Base-by-base conservation (phyloP, 2,888 invertebrate genomes). In the Muschampia plurimacula region DNA sequence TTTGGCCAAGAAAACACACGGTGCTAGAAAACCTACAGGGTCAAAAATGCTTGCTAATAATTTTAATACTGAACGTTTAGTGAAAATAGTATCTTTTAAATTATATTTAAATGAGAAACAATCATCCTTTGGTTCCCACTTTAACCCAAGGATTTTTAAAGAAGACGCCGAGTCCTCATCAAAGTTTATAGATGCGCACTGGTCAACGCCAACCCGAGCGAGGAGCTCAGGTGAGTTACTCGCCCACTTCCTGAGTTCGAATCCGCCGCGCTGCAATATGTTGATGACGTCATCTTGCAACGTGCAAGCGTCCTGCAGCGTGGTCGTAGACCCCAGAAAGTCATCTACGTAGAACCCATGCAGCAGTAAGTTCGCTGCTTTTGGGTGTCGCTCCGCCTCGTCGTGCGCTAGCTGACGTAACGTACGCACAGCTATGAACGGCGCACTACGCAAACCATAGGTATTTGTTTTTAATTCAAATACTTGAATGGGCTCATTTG, bases 1-100 rank as follows among this genome's bases (percentile, higher is more conserved):
- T 28, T 62, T 62, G 32, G 62, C 62, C 62, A 62, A 62, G 32
- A 62, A 62, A 62, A 62, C 62, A 62, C 62, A 62, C 62, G 62
- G 62, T 62, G 62, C 62, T 62, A 62, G 32, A 62, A 62, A 62
- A 62, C 62, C 62, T 62, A 62, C 62, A 62, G 62, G 22, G 12
- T 62, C 39, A 36, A 39, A 62, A 62, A 62, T 39, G 62, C 52
- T 52, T 52, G 52, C 52, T 52, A 52, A 52, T 52, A 52, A 52
- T 2, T 52, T 52, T 52, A 52, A 52, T 15, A 52, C 52, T 15
- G 52, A 52, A 52, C 52, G 52, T 52, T 52, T 52, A 52, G 52
- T 52, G 52, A 52, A 52, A 15, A 15, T 8, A 15, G 15, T 52
- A 52, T 52, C 52, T 52, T 52, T 52, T 8, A 52, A 52, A 52